Conservation (phyloP, 2,888 invertebrate genomes). For the Antheraea assamensis region DNA sequence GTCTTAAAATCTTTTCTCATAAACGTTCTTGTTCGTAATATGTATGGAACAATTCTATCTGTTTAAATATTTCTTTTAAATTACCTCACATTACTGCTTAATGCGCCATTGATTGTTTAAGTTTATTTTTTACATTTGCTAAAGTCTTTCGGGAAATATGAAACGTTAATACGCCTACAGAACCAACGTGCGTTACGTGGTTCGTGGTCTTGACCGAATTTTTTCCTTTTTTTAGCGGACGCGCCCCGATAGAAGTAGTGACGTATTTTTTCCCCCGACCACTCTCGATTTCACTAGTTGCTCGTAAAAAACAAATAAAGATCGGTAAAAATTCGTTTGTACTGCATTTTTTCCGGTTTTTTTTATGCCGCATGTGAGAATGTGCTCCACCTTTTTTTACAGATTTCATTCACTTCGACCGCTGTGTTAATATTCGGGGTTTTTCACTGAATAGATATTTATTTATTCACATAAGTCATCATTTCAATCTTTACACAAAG, state of each 20-base stretch:
- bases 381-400: background rate
- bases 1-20: too few species aligned
- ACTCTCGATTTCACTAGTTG: slow-evolving; percentile 72
- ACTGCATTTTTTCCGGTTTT: slow-evolving; percentile 55
- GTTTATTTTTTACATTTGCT: background rate
- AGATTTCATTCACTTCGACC: background rate
- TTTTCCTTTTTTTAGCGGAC: slow-evolving; percentile 64
- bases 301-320: slow-evolving; percentile 77
- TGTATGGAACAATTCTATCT: too few species aligned
- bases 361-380: slow-evolving; percentile 30
- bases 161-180: slow-evolving; percentile 2
- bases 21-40: too few species aligned
- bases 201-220: slow-evolving; percentile 16
- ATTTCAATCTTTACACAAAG: background rate
- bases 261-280: slow-evolving; percentile 66
- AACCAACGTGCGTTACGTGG: background rate
- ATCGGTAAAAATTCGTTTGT: slow-evolving; percentile 70
- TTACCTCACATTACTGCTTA: background rate
- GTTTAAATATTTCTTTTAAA: background rate
- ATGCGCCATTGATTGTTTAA: background rate
- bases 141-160: background rate
- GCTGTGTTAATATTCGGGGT: background rate
- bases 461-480: background rate
- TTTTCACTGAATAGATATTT: background rate
- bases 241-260: slow-evolving; percentile 79